Percentiles rank a stretch among this genome's conserved stretches.
Conservation (phyloP, 64 coral and sea anemone species). For the Astreopora myriophthalma region DNA sequence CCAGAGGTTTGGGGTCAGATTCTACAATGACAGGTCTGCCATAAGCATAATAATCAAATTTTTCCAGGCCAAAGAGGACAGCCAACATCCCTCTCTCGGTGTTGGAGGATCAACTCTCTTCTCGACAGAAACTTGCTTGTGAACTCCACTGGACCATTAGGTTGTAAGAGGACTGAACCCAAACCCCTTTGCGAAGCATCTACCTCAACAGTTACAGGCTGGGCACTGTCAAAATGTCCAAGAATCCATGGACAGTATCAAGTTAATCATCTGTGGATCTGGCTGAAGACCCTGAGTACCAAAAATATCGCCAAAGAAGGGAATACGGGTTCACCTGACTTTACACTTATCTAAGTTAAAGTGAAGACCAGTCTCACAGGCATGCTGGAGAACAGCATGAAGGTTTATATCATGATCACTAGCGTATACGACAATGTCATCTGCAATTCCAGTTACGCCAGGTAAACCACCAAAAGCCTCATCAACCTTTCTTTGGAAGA, state of each 20-base stretch:
- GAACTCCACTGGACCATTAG: conserved; percentile 30
- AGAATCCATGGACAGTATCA: too few relatives aligned
- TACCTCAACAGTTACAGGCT: conserved; percentile 44
- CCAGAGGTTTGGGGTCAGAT: conserved; percentile 62
- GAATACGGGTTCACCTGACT: conserved; percentile 50
- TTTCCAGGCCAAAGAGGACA: conserved; percentile 44
- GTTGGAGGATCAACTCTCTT: conserved; percentile 8
- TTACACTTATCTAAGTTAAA: conserved; percentile 57
- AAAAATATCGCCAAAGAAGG: conserved; percentile 45
- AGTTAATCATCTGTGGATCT: conserved; percentile 16
- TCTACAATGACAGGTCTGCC: conserved; percentile 29
- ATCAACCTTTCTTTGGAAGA: neutral
- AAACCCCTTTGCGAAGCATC: conserved; percentile 34
- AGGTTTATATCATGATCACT: conserved; percentile 14
- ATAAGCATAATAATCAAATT: conserved; percentile 62
- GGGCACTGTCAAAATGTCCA: conserved; percentile 1
- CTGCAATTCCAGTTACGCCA: neutral
- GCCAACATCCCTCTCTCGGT: conserved; percentile 37
- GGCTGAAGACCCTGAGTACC: conserved; percentile 30
- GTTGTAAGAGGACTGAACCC: conserved; percentile 37
- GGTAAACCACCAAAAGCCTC: neutral
- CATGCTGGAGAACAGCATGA: conserved; percentile 31
- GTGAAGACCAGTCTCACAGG: conserved; percentile 34
- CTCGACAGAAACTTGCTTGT: conserved; percentile 17
- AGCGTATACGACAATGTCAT: conserved; percentile 47